Base-by-base conservation (phyloP, 2,797 vertebrate species). In the Pseudochirops corinnae region DNA sequence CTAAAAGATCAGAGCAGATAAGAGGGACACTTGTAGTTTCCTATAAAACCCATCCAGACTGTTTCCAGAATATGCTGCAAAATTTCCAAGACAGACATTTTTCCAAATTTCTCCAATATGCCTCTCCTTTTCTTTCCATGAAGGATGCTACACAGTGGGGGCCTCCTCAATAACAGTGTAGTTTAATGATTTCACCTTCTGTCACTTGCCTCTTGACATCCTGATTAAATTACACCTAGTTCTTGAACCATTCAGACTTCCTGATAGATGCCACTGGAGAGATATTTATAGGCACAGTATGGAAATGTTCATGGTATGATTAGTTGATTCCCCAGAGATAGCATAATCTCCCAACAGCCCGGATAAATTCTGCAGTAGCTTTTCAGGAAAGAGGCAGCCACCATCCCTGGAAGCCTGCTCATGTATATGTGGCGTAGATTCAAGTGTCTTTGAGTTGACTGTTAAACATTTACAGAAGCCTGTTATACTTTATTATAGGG, bases 151-250 rank as follows among this genome's bases (percentile, higher is more conserved):
- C 74, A 87, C 74, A 87, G 74, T 87, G 21, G 74, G 74, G 74
- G 39, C 74, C 74, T 16, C 24, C 93, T 95, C 55, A 58, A 9
- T 46, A 0, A 0, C 91, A 87, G 28, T 50, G 33, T 52, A 74
- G 29, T 94, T 56, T 0, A 0, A 26, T 5, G 0, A 90, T 53
- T 56, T 94, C 67, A 0, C 56, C 94, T 97, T 90, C 95, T 95
- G 26, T 93, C 56, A 21, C 7, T 55, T 90, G 90, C 58, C 92
- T 74, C 95, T 82, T 55, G 52, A 91, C 52, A 91, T 55, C 96
- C 82, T 96, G 94, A 93, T 97, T 97, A 96, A 96, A 96, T 95
- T 90, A 62, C 90, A 74, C 74, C 74, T 87, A 87, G 96, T 28
- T 92, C 94, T 67, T 97, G 97, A 94, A 97, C 94, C 94, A 94